Percentiles rank a stretch among this genome's conserved stretches.
Conservation (phyloP, 2,113 vertebrate species). For the Nestor notabilis region DNA sequence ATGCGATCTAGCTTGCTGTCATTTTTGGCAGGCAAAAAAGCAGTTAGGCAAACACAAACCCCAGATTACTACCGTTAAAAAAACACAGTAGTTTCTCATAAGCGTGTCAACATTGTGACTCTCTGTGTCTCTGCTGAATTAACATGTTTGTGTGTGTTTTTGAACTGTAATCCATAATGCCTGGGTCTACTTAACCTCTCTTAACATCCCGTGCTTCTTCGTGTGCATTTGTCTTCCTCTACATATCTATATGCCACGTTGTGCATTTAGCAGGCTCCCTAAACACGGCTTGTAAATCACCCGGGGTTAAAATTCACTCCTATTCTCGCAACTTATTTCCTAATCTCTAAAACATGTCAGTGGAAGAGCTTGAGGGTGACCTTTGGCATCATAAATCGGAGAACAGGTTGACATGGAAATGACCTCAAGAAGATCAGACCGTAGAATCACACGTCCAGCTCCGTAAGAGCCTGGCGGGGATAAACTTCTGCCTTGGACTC, state of each 20-base stretch:
- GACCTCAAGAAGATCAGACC: neutral
- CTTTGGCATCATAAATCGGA: slow-evolving; percentile 42
- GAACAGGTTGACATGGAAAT: neutral
- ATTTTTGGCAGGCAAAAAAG: neutral
- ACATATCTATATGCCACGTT: neutral
- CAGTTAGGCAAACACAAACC: neutral
- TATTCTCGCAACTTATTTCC: slow-evolving; percentile 29
- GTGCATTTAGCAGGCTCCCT: neutral
- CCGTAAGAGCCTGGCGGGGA: neutral
- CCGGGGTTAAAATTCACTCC: neutral
- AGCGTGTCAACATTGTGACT: neutral
- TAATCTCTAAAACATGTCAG: slow-evolving; percentile 50
- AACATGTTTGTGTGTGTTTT: neutral
- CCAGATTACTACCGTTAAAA: neutral
- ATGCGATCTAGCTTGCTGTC: neutral
- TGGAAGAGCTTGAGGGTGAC: slow-evolving; percentile 20
- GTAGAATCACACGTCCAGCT: neutral
- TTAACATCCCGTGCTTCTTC: neutral
- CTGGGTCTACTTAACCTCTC: neutral
- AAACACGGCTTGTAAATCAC: neutral
- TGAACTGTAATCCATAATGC: neutral
- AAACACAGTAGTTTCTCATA: accelerated
- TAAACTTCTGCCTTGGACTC: neutral
- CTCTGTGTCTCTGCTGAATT: neutral
- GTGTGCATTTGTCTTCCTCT: neutral